Percentiles rank a stretch among this genome's conserved stretches.
These are phyloP conservation scores for Pseudomyrmex flavicornis DNA, from an alignment of 1,140 invertebrate species.

Conservation along the genomic window DNA sequence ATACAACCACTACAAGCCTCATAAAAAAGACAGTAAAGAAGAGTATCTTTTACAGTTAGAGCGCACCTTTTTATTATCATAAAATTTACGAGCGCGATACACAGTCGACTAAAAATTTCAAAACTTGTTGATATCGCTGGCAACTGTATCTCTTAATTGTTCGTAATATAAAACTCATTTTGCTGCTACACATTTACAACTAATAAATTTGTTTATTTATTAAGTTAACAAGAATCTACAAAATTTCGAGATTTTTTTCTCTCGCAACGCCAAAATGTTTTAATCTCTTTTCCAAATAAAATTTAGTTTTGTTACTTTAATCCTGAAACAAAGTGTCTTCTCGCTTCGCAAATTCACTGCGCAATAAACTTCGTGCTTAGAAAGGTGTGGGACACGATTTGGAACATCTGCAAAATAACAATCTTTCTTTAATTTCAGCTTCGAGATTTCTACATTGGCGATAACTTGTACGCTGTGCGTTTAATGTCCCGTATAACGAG, in stretches of 20 bases:
- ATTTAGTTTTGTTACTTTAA: not conserved
- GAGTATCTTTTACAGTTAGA: constrained; percentile 29
- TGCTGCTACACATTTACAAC: no score
- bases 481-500: constrained; percentile 36
- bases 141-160: constrained; percentile 6
- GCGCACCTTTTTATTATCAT: constrained; percentile 22
- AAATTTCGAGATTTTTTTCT: not conserved
- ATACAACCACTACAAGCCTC: constrained; percentile 41
- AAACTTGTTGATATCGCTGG: not conserved
- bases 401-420: not conserved
- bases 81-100: constrained; percentile 33
- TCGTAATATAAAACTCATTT: not conserved
- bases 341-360: constrained; percentile 1
- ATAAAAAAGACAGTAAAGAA: constrained; percentile 49
- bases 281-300: not conserved
- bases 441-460: not conserved
- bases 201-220: not conserved
- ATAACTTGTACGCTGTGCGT: constrained; percentile 24
- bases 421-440: constrained; percentile 8
- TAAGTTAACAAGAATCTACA: not conserved
- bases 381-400: not conserved
- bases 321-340: not conserved
- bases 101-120: constrained; percentile 18
- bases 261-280: not conserved
- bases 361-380: not conserved